phyloP scores from a whole-genome alignment of 2,888 invertebrate genomes.

The Cosmia pyralina region DNA sequence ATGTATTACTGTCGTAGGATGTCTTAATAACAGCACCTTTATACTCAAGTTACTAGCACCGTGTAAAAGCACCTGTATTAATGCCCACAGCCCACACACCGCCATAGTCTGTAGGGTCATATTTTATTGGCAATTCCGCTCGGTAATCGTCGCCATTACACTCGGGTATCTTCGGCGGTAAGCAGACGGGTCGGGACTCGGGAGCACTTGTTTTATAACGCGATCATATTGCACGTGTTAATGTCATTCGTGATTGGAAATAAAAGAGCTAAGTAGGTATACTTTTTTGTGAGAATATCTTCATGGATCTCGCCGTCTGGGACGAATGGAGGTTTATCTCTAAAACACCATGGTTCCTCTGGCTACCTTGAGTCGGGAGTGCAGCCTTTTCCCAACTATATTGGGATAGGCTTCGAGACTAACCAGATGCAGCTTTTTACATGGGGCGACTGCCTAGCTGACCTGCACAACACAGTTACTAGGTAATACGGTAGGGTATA shows the following conservation, averaged over 20 bases:
- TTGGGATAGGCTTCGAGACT: background rate
- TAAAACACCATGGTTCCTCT: background rate
- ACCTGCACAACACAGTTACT: background rate
- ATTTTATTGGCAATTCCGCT: slow-evolving; percentile 64
- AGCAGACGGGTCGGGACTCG: slow-evolving; percentile 10
- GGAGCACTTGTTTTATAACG: slow-evolving; percentile 44
- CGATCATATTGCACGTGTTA: slow-evolving; percentile 48
- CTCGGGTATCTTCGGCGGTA: slow-evolving; percentile 48
- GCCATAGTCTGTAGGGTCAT: slow-evolving; percentile 38
- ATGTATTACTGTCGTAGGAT: too few relatives aligned
- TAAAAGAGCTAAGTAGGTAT: background rate
- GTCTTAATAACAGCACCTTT: background rate
- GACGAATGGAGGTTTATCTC: background rate
- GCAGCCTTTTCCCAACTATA: background rate
- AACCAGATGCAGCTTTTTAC: background rate
- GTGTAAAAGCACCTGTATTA: background rate
- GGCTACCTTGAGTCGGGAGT: background rate
- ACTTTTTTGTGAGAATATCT: background rate
- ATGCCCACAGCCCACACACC: background rate
- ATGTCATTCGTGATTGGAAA: slow-evolving; percentile 28
- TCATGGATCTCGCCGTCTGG: background rate
- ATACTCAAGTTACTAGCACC: background rate
- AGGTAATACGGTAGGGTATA: background rate
- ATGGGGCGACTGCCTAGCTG: background rate
- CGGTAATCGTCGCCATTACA: slow-evolving; percentile 58